Percentiles rank a stretch among this genome's conserved stretches.
These are phyloP conservation scores for Acrobasis repandana DNA, from an alignment of 2,888 invertebrate genomes.

Conservation along the genomic window DNA sequence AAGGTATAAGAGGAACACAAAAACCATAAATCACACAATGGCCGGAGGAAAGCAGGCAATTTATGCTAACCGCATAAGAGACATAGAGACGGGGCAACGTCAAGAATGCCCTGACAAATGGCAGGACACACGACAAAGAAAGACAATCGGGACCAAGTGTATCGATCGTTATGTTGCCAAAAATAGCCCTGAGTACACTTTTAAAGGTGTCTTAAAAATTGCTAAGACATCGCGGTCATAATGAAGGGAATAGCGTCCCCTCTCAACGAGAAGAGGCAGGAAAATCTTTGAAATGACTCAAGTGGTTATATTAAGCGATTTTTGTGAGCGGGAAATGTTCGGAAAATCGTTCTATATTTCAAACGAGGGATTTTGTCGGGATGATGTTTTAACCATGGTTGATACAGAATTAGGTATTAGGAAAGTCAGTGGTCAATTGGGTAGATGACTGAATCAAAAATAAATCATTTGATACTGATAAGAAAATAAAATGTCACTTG, in stretches of 20 bases:
- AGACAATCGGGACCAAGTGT: slow-evolving; percentile 39
- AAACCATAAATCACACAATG: slow-evolving; percentile 58
- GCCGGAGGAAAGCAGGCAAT: slow-evolving; percentile 40
- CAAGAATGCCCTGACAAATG: slow-evolving; percentile 51
- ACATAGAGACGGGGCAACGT: slow-evolving; percentile 49
- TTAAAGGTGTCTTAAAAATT: slow-evolving; percentile 65
- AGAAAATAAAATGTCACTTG: too few species aligned
- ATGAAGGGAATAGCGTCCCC: slow-evolving; percentile 52
- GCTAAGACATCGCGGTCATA: slow-evolving; percentile 55
- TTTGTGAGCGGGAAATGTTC: slow-evolving; percentile 7
- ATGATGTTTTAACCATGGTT: not conserved
- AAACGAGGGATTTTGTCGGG: not conserved
- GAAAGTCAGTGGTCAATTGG: not conserved
- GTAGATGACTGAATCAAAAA: too few species aligned
- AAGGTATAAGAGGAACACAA: slow-evolving; percentile 41
- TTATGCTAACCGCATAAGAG: slow-evolving; percentile 50
- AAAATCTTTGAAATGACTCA: slow-evolving; percentile 38
- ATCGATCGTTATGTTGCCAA: slow-evolving; percentile 50
- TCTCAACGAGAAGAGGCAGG: slow-evolving; percentile 41
- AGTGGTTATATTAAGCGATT: slow-evolving; percentile 29
- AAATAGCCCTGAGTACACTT: slow-evolving; percentile 55
- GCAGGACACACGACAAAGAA: slow-evolving; percentile 39
- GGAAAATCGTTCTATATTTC: not conserved
- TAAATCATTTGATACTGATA: too few species aligned
- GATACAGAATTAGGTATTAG: not conserved